Conservation (phyloP, 2,113 vertebrate genomes). For the Gymnarchus niloticus region DNA sequence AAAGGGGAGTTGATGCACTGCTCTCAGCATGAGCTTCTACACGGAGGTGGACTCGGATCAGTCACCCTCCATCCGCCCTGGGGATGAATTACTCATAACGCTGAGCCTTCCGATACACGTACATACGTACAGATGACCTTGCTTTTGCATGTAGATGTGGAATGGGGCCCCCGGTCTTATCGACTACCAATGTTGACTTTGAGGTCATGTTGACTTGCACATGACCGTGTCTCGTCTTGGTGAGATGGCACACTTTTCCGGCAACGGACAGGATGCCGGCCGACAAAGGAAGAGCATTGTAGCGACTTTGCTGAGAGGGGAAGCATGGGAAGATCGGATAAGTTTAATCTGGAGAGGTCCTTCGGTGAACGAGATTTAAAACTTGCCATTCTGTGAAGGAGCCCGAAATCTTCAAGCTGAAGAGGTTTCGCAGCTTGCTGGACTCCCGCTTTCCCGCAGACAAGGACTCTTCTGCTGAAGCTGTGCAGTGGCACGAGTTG, state of each 20-base stretch:
- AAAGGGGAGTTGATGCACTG: not conserved
- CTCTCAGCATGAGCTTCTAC: not conserved
- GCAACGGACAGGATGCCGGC: not conserved
- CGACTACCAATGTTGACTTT: not conserved
- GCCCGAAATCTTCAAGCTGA: not conserved
- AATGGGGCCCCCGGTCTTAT: not conserved
- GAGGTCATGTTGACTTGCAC: not conserved
- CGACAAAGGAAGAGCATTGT: not conserved
- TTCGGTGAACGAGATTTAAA: not conserved
- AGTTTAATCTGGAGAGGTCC: not conserved
- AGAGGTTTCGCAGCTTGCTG: not conserved
- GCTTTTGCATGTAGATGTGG: slow-evolving; percentile 1
- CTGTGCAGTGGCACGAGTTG: not conserved
- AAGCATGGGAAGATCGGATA: too few relatives aligned
- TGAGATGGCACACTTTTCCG: not conserved
- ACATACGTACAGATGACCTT: not conserved
- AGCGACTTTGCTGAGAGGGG: not conserved
- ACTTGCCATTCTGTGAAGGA: not conserved
- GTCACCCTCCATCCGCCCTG: not conserved
- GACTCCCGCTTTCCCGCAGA: not conserved
- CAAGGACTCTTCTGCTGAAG: not conserved
- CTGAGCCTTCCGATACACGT: not conserved
- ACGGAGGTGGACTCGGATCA: not conserved
- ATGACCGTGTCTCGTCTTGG: not conserved
- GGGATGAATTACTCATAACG: not conserved